phyloP scores from a whole-genome alignment of 1,140 invertebrate species.

The Drosophila kepulauana region DNA sequence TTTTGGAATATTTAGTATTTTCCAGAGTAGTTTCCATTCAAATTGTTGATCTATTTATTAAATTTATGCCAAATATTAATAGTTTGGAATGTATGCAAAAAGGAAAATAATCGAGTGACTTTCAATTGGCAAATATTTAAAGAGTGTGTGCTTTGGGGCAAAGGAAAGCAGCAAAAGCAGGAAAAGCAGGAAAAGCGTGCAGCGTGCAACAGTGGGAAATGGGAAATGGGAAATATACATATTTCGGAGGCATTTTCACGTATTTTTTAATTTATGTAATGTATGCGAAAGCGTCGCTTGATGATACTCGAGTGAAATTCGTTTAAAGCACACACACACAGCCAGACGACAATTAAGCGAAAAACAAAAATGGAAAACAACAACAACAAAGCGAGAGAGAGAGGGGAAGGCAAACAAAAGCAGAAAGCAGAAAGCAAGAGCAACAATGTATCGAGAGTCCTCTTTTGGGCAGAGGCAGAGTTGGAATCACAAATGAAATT shows the following conservation, averaged over 20 bases:
- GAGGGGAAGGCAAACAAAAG: background rate
- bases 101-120: too few species aligned
- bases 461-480: slow-evolving; percentile 21
- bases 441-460: slow-evolving; percentile 30
- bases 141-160: too few species aligned
- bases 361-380: slow-evolving; percentile 17
- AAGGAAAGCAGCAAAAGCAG: too few species aligned
- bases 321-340: slow-evolving; percentile 4
- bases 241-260: background rate
- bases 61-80: too few species aligned
- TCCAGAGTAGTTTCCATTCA: too few species aligned
- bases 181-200: too few species aligned
- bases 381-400: background rate
- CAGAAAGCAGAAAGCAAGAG: background rate
- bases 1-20: too few species aligned
- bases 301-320: slow-evolving; percentile 15
- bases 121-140: too few species aligned
- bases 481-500: slow-evolving; percentile 48
- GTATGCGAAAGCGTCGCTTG: background rate
- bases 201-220: too few species aligned
- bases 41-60: too few species aligned
- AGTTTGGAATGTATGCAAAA: too few species aligned
- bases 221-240: too few species aligned
- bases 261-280: slow-evolving; percentile 2
- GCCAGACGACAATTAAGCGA: slow-evolving; percentile 21